Evolutionary conservation across 2,797 vertebrate species (phyloP), one percentile per base, ranked within the genome.

Genomic region (Perodicticus potto): DNA sequence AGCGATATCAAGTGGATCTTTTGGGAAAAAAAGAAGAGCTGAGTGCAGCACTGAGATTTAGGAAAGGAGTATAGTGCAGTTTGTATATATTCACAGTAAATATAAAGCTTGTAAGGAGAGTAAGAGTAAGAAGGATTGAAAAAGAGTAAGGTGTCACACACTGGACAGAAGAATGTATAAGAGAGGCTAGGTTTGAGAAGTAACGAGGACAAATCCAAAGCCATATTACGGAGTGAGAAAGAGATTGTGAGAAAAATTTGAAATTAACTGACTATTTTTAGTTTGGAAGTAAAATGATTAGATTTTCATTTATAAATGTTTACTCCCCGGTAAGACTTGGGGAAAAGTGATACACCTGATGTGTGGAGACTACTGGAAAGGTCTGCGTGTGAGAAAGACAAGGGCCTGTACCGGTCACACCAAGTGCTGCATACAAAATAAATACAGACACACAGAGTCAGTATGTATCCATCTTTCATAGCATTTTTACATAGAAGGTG

Each of bases 361-460:
- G 4, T 55, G 25, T 12, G n/a, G 12, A 40, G 9, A 57, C 40
- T 67, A 27, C 5, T 65, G 12, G 7, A 80, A 16, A 3, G 3
- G 4, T 20, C 27, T 55, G 8, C 40, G 5, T 1, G 27, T 45
- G 45, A 16, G 45, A 40, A 8, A 86, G 34, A 11, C 29, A 1
- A 7, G n/a, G 63, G 25, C 32, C 72, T 32, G 25, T 1, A 10
- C 5, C 16, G 32, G 19, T 10, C 13, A 27, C 6, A 5, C 0
- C 34, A 72, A 8, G 22, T 10, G 45, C 19, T 81, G 3, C 14
- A 4, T 32, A 59, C 37, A 37, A 70, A 49, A 67, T 19, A 81
- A 63, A n/a, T 6, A 70, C 0, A 61, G 65, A 69, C 6, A 45
- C 0, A 55, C 43, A 37, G 27, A 40, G 12, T 11, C 11, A 61